Base-by-base conservation (phyloP, 2,113 vertebrate species). In the Prochilodus magdalenae region DNA sequence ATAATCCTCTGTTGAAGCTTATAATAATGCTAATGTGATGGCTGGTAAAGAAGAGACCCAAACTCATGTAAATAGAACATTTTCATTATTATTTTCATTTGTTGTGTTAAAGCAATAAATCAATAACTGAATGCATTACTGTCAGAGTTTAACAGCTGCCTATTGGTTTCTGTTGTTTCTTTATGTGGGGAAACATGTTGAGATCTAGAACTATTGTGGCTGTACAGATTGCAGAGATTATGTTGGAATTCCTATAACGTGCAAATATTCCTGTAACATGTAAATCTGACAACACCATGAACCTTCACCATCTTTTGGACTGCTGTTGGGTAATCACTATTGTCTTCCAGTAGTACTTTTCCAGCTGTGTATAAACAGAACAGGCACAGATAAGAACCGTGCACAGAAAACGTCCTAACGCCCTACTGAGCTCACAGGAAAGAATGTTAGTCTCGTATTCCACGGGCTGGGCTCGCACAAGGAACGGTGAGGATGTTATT, bases 401-500 rank as follows among this genome's bases (percentile, higher is more conserved):
- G 47, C 22, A 47, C 57, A 70, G 40, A 63, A 74, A 30, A 36
- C 65, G 0, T 24, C 14, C 29, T 53, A 55, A 55, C 8, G 18
- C 13, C 24, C 12, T 47, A n/a, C 47, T 13, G 51, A 29, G 22
- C 70, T 33, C 14, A 11, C 49, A 73, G 70, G 69, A 69, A 59
- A 53, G 77, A 75, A 63, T 40, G 73, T 69, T 84, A 67, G 69
- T 70, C 44, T 24, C 15, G 30, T 24, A 49, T 72, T 29, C 72
- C 0, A 49, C 16, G 24, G 27, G 26, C 24, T 79, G 22, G 29
- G 63, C 57, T 60, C 15, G 12, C 55, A 22, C 76, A 2, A 76
- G 49, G 73, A 36, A 49, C 51, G 15, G n/a, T 20, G 65, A 65
- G 79, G 62, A 76, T 79, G 72, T 80, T 72, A 33, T 55, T 83